Evolutionary conservation across 2,888 invertebrate genomes (phyloP).

Genomic region (Polia nebulosa): DNA sequence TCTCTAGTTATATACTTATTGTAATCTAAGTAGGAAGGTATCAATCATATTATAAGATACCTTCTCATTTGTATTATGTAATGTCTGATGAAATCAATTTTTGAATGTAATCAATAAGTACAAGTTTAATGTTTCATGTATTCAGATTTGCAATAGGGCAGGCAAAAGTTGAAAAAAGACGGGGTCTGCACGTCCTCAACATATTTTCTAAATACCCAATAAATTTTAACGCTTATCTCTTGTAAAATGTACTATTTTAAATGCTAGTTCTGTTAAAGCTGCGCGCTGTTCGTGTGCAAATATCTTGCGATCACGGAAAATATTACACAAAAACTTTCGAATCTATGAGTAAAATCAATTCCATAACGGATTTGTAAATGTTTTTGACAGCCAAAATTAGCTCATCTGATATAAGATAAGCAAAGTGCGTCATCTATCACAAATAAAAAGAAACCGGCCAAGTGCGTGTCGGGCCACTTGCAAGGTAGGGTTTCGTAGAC

Average conservation of each 20-base stretch:
- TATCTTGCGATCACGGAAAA: background rate
- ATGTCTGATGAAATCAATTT: conserved; percentile 38
- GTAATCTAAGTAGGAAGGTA: conserved; percentile 43
- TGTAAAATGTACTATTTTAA: background rate
- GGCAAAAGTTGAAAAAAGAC: conserved; percentile 28
- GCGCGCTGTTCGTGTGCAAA: too few species aligned
- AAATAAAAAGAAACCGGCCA: background rate
- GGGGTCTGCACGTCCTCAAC: too few species aligned
- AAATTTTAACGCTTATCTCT: background rate
- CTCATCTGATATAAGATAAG: background rate
- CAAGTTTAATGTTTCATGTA: conserved; percentile 43
- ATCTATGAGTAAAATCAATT: background rate
- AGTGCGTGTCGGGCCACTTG: too few species aligned
- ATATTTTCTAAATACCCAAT: background rate
- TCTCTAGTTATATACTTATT: conserved; percentile 35
- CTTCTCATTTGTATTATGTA: conserved; percentile 43
- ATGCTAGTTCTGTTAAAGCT: background rate
- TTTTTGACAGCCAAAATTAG: background rate
- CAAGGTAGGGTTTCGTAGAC: too few species aligned
- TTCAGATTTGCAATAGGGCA: background rate
- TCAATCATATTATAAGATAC: conserved; percentile 46
- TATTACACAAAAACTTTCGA: too few species aligned
- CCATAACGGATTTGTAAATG: background rate
- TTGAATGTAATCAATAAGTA: conserved; percentile 25
- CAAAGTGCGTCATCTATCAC: background rate